Conservation (phyloP, 2,888 invertebrate genomes). For the Leistus spinibarbis region DNA sequence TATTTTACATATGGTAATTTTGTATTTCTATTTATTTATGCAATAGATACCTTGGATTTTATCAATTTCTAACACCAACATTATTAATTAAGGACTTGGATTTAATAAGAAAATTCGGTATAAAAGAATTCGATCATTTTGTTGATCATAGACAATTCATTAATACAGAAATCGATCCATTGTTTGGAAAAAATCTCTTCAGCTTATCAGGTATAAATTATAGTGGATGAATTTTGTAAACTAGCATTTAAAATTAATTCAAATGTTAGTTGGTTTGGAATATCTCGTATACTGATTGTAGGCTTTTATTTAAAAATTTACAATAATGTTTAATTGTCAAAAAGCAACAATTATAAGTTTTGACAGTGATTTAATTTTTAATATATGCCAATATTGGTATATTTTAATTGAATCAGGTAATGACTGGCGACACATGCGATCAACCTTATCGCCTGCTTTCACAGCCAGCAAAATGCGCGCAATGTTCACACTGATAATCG, state of each 20-base stretch:
- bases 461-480: conserved; percentile 40
- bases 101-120: conserved; percentile 47
- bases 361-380: too few relatives aligned
- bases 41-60: conserved; percentile 39
- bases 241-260: too few relatives aligned
- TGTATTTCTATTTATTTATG: neutral
- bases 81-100: conserved; percentile 50
- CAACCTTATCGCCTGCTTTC: conserved; percentile 39
- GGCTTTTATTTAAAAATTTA: too few relatives aligned
- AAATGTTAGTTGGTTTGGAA: too few relatives aligned
- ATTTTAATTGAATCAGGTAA: conserved; percentile 17
- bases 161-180: conserved; percentile 38
- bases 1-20: conserved; percentile 7
- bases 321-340: too few relatives aligned
- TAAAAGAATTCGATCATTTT: conserved; percentile 46
- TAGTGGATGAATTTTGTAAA: too few relatives aligned
- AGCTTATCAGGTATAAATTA: conserved; percentile 29
- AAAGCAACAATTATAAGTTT: too few relatives aligned
- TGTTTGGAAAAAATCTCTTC: conserved; percentile 37
- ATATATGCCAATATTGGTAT: too few relatives aligned
- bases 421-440: conserved; percentile 37
- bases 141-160: conserved; percentile 44
- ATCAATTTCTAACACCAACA: conserved; percentile 44
- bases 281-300: too few relatives aligned
- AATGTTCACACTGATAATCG: conserved; percentile 32